Conservation (phyloP, 2,797 vertebrate species). For the Pyrocephalus nanus region DNA sequence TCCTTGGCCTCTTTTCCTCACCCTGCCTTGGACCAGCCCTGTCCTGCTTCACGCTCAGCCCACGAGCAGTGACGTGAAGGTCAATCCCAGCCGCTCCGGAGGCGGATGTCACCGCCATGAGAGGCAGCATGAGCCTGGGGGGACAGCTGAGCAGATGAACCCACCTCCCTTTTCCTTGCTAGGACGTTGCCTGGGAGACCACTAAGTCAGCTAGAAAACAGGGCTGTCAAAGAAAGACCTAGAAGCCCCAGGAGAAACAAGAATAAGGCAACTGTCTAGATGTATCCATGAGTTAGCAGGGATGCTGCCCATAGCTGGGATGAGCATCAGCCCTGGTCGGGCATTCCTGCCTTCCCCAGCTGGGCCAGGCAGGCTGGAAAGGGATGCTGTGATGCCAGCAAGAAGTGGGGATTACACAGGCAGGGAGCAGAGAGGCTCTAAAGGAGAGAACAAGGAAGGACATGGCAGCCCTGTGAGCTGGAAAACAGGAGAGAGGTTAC, state of each 20-base stretch:
- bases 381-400: neutral
- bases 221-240: neutral
- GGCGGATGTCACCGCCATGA: rapidly evolving
- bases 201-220: neutral
- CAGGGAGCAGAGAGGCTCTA: neutral
- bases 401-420: neutral
- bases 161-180: neutral
- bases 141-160: neutral
- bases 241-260: neutral
- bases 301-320: neutral
- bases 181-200: neutral
- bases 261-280: neutral
- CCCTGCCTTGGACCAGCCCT: neutral
- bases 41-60: neutral
- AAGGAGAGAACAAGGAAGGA: neutral
- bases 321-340: rapidly evolving
- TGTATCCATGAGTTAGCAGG: neutral
- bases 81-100: rapidly evolving
- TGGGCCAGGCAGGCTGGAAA: neutral
- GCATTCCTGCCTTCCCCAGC: neutral
- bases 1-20: neutral
- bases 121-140: neutral
- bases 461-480: neutral
- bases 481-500: neutral
- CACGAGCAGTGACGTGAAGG: rapidly evolving